Evolutionary conservation across 2,113 vertebrate species (phyloP).

Genomic region (Sitta europaea): DNA sequence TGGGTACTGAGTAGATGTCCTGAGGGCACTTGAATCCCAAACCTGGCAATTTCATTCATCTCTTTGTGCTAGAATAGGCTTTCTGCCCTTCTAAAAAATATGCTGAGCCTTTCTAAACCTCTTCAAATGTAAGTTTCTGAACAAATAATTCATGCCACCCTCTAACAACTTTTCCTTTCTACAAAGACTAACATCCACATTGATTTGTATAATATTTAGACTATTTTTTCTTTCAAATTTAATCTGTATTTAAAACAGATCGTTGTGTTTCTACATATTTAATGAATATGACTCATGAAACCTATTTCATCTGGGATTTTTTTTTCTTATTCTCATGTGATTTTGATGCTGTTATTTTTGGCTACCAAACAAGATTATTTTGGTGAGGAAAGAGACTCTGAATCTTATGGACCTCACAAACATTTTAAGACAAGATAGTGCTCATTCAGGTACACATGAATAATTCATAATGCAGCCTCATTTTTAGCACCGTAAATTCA

Average conservation of each 20-base stretch:
- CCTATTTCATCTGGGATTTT: neutral
- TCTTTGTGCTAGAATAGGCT: neutral
- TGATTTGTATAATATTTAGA: neutral
- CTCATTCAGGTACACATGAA: slow-evolving; percentile 36
- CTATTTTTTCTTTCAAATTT: neutral
- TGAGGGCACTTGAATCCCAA: neutral
- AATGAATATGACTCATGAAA: slow-evolving; percentile 14
- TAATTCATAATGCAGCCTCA: slow-evolving; percentile 24
- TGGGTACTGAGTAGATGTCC: neutral
- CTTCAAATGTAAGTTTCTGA: neutral
- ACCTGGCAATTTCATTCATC: neutral
- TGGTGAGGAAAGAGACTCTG: neutral
- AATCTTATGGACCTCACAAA: neutral
- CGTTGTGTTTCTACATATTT: slow-evolving; percentile 13
- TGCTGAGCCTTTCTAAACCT: neutral
- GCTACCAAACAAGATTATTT: neutral
- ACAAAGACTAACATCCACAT: neutral
- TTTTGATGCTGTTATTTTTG: slow-evolving; percentile 4
- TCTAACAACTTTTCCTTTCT: neutral
- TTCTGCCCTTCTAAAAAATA: neutral
- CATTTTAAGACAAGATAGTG: neutral
- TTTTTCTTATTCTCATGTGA: neutral
- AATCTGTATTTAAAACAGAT: neutral
- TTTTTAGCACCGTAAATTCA: slow-evolving; percentile 27
- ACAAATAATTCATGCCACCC: neutral